Conservation (phyloP, 2,888 invertebrate genomes). For the Sialis fuliginosa region DNA sequence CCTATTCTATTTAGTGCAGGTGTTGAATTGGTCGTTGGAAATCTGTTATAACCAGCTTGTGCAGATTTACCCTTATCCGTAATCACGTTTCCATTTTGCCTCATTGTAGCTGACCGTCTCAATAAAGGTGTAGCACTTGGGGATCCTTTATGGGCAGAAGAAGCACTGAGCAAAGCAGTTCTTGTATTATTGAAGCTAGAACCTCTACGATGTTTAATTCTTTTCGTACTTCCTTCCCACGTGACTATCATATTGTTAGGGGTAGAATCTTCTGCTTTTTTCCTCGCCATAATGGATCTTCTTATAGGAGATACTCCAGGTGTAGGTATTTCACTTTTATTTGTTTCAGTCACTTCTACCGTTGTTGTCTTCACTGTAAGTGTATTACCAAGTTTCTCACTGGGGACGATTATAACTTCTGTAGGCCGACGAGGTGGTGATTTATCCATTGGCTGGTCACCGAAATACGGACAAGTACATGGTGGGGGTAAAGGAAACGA, state of each 20-base stretch:
- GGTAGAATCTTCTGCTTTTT: slow-evolving; percentile 16
- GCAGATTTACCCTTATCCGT: slow-evolving; percentile 20
- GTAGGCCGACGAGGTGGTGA: slow-evolving; percentile 22
- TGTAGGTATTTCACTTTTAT: slow-evolving; percentile 12
- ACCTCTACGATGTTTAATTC: slow-evolving; percentile 15
- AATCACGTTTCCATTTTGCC: slow-evolving; percentile 26
- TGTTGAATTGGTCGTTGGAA: slow-evolving; percentile 12
- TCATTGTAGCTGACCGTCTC: slow-evolving; percentile 40
- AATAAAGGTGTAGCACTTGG: slow-evolving; percentile 26
- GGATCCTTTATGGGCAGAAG: slow-evolving; percentile 17
- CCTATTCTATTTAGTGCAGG: slow-evolving; percentile 19
- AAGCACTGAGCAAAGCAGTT: slow-evolving; percentile 39
- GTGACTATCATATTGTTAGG: slow-evolving; percentile 38
- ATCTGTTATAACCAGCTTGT: not conserved
- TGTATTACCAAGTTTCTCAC: slow-evolving; percentile 13
- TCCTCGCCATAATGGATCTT: slow-evolving; percentile 14
- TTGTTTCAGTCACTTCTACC: slow-evolving; percentile 21
- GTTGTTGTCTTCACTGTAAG: slow-evolving; percentile 14
- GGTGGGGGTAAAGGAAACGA: slow-evolving; percentile 41
- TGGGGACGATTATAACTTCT: slow-evolving; percentile 33
- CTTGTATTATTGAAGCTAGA: slow-evolving; percentile 54
- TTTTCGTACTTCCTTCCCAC: slow-evolving; percentile 42
- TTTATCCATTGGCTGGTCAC: slow-evolving; percentile 38
- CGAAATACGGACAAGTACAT: slow-evolving; percentile 69
- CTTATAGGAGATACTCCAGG: slow-evolving; percentile 28